Conservation (phyloP, 2,797 vertebrate species). For the Onychomys arenicola region DNA sequence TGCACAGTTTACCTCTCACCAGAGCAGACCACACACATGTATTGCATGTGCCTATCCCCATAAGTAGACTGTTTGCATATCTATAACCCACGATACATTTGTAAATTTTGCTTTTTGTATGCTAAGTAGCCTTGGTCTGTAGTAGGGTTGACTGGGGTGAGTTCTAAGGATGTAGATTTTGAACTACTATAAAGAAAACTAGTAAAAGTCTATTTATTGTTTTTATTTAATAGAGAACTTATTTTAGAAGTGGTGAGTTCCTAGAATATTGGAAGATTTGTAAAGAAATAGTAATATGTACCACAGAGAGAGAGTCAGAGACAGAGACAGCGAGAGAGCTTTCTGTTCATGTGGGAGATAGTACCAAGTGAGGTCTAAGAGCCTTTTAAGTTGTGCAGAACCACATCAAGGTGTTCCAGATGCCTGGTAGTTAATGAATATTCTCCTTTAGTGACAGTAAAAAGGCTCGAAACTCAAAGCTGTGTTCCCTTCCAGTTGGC, state of each 20-base stretch:
- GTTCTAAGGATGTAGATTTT: constrained; percentile 42
- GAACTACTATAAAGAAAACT: constrained; percentile 5
- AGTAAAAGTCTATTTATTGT: background rate
- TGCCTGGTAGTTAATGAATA: constrained; percentile 52
- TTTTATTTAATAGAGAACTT: constrained; percentile 54
- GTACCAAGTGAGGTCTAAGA: constrained; percentile 24
- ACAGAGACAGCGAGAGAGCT: background rate
- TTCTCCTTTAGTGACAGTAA: constrained; percentile 59
- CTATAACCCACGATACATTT: background rate
- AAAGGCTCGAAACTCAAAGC: constrained; percentile 77
- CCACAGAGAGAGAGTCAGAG: background rate
- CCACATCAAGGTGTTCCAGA: background rate
- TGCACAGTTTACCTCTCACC: constrained; percentile 33
- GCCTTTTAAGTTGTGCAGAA: background rate
- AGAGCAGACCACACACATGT: background rate
- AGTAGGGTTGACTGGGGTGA: background rate
- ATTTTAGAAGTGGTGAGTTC: constrained; percentile 38
- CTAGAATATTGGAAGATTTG: constrained; percentile 41
- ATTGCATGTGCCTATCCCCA: background rate
- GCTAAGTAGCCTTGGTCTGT: background rate
- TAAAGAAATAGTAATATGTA: constrained; percentile 16
- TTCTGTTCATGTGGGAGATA: constrained; percentile 17
- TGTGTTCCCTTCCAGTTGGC: constrained; percentile 76
- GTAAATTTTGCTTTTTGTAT: constrained; percentile 13
- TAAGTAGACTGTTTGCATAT: background rate